Base-by-base conservation (phyloP, 1,140 invertebrate genomes). In the Aporrectodea caliginosa region DNA sequence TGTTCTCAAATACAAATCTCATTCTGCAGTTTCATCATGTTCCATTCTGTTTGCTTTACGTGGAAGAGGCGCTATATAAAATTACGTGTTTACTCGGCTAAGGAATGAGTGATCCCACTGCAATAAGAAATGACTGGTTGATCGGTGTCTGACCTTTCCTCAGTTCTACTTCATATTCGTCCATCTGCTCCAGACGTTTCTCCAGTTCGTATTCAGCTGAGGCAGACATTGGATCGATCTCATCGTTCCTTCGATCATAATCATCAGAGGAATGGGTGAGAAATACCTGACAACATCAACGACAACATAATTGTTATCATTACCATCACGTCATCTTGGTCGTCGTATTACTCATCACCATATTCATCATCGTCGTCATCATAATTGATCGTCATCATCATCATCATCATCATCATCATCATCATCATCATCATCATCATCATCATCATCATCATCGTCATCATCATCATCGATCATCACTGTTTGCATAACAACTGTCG, bases 201-300 rank as follows among this genome's bases (percentile, higher is more conserved):
- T 99, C 98, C 35, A 99, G 90, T 90, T 99, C 97, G 88, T 98
- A 99, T 88, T 99, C 97, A 0, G 98, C 97, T 73, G 95, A 98
- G 0, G 97, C 96, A 69, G 96, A 95, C 73, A 99, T 96, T 1
- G 98, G 98, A 90, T 99, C 97, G n/a, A 99, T 95, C 88, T 99
- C 97, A 88, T 99, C 97, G 90, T 99, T 99, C 79, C 96, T 92
- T 27, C 98, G 91, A 90, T 99, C 98, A 88, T 99, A 99, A 83
- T 99, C 97, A 78, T 92, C 93, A 30, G 97, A 94, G 27, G 96
- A 97, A 89, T 96, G 96, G 16, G 98, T 99, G 12, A 94, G 95
- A 89, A 94, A 99, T 35, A 99, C 94, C 89, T 94, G 91, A 86
- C 22, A 58, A 58, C 43, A 58, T 58, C 43, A 12, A 12, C 43